Percentiles rank a stretch among this genome's conserved stretches.
Evolutionary conservation across 2,113 vertebrate species (phyloP).

Genomic region (Percopsis transmontana): DNA sequence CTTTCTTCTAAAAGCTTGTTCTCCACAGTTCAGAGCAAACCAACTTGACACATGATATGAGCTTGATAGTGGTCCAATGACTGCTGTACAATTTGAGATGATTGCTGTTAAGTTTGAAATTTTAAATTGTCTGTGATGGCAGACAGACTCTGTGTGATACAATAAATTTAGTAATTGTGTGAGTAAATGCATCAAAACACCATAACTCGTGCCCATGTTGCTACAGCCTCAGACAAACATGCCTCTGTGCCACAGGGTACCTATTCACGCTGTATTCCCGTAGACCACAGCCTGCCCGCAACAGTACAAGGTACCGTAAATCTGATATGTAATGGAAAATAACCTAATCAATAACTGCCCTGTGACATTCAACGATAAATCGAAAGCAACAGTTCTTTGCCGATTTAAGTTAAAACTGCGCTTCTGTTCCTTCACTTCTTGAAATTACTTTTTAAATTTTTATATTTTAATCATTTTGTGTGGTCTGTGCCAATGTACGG

Average conservation of each 20-base stretch:
- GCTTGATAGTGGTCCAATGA: too few relatives aligned
- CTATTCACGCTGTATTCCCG: not conserved
- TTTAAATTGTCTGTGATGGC: too few relatives aligned
- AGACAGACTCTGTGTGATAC: too few relatives aligned
- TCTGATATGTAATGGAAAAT: not conserved
- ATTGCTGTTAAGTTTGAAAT: not conserved
- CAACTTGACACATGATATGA: too few relatives aligned
- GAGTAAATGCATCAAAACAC: not conserved
- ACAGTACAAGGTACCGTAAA: not conserved
- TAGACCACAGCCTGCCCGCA: not conserved
- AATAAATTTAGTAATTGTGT: too few relatives aligned
- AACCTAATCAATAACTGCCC: not conserved
- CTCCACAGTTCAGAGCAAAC: too few relatives aligned
- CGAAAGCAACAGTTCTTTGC: not conserved
- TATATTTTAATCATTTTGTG: too few relatives aligned
- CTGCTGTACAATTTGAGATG: not conserved
- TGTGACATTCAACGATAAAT: not conserved
- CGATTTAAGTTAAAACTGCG: not conserved
- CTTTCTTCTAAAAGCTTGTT: too few relatives aligned
- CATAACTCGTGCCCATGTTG: not conserved
- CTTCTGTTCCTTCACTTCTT: not conserved
- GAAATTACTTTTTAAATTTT: too few relatives aligned
- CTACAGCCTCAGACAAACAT: not conserved
- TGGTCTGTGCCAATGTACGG: too few relatives aligned
- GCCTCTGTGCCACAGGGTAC: not conserved